Evolutionary conservation across 2,797 vertebrate species (phyloP).

Genomic region (Smutsia gigantea): DNA sequence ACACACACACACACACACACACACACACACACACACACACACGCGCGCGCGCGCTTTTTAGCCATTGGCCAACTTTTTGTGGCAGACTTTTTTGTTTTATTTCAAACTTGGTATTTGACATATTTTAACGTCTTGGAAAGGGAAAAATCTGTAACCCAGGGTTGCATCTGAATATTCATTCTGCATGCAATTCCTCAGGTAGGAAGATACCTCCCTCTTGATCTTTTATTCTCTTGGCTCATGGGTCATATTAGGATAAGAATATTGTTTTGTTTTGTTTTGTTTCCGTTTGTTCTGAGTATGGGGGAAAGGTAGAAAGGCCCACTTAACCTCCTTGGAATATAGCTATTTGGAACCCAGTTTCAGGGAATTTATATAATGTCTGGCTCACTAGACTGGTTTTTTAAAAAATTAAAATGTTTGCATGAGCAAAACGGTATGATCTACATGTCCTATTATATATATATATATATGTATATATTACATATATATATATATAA

Average conservation of each 20-base stretch:
- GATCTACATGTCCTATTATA: neutral
- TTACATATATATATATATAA: neutral
- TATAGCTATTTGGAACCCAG: neutral
- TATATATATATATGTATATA: no score
- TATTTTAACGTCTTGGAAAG: neutral
- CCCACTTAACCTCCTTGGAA: neutral
- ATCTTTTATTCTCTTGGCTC: conserved; percentile 9
- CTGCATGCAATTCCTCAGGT: neutral
- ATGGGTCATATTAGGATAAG: neutral
- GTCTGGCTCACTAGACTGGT: neutral
- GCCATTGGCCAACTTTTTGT: neutral
- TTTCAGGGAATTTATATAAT: neutral
- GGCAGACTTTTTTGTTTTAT: neutral
- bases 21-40: rapidly evolving
- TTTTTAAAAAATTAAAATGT: neutral
- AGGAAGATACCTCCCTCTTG: neutral
- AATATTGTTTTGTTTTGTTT: neutral
- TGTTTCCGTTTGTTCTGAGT: neutral
- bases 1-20: no score
- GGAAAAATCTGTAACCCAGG: neutral
- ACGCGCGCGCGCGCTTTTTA: neutral
- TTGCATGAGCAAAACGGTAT: neutral
- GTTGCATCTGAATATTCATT: neutral
- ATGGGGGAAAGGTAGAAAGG: neutral
- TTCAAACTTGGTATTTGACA: neutral